Percentiles rank a stretch among this genome's conserved stretches.
These are phyloP conservation scores for Aromia moschata DNA, from an alignment of 2,888 invertebrate species.

Conservation along the genomic window DNA sequence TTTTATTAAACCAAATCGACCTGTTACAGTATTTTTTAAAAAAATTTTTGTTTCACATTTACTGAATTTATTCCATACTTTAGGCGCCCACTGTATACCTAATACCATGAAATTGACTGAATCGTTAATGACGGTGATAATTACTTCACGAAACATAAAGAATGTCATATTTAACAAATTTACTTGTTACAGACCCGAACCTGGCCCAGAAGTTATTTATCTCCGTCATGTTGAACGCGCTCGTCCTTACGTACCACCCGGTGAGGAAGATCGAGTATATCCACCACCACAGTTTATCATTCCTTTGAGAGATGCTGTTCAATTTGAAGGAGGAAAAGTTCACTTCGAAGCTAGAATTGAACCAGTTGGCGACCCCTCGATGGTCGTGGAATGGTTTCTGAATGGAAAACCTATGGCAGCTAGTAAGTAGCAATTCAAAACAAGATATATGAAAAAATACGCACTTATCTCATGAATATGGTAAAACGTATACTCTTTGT, in stretches of 20 bases:
- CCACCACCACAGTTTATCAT: slow-evolving; percentile 93
- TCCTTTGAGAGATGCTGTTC: slow-evolving; percentile 82
- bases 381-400: slow-evolving; percentile 96
- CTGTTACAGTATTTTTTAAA: no score
- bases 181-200: slow-evolving; percentile 75
- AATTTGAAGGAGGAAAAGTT: slow-evolving; percentile 90
- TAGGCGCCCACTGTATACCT: no score
- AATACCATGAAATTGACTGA: no score
- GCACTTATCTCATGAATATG: no score
- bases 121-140: no score
- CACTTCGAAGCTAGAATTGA: slow-evolving; percentile 98
- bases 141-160: no score
- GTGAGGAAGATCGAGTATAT: slow-evolving; percentile 87
- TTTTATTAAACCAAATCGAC: no score
- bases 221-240: slow-evolving; percentile 91
- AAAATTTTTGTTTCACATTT: no score
- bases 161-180: no score
- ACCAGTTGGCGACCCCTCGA: slow-evolving; percentile 95
- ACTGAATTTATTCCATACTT: no score
- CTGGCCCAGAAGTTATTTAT: slow-evolving; percentile 94
- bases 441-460: no score
- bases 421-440: slow-evolving; percentile 72
- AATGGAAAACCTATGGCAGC: slow-evolving; percentile 92
- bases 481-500: neutral
- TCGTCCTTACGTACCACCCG: slow-evolving; percentile 80